A percentile compares a stretch with the other conserved stretches of the same genome.
Evolutionary conservation across 2,888 invertebrate genomes (phyloP).

Genomic region (Arctia plantaginis): DNA sequence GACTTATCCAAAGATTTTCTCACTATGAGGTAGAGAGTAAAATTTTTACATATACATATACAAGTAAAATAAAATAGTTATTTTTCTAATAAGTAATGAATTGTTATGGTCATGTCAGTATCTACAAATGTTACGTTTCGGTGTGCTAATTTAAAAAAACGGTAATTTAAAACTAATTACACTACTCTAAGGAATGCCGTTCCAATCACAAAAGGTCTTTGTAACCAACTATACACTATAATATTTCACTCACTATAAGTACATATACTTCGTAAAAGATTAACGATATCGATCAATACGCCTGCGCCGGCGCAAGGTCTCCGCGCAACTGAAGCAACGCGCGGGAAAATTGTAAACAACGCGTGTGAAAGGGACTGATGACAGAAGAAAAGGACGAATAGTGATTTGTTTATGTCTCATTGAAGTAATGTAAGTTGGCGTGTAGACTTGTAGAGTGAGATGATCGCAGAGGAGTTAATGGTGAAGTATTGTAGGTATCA

Average conservation of each 20-base stretch:
- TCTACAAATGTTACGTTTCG: not conserved
- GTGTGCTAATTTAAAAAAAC: not conserved
- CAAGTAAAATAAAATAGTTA: not conserved
- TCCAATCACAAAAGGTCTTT: slow-evolving; percentile 43
- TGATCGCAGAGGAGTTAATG: slow-evolving; percentile 12
- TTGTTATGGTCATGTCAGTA: slow-evolving; percentile 1
- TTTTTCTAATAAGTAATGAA: not conserved
- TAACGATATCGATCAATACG: slow-evolving; percentile 55
- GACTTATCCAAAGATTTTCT: not conserved
- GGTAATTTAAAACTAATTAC: slow-evolving; percentile 34
- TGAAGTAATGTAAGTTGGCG: slow-evolving; percentile 51
- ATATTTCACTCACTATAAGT: slow-evolving; percentile 25
- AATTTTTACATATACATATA: not conserved
- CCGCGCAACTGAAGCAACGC: slow-evolving; percentile 60
- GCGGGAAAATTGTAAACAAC: slow-evolving; percentile 77
- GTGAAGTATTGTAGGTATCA: not conserved
- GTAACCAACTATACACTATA: slow-evolving; percentile 42
- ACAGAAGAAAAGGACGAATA: slow-evolving; percentile 58
- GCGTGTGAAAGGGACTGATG: slow-evolving; percentile 55
- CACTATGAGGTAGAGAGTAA: not conserved
- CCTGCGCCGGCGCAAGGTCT: slow-evolving; percentile 66
- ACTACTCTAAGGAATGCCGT: slow-evolving; percentile 53
- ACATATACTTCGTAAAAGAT: slow-evolving; percentile 26
- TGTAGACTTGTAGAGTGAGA: slow-evolving; percentile 55
- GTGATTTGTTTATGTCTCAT: slow-evolving; percentile 60